Conservation (phyloP, 2,113 vertebrate genomes). For the Engystomops pustulosus region DNA sequence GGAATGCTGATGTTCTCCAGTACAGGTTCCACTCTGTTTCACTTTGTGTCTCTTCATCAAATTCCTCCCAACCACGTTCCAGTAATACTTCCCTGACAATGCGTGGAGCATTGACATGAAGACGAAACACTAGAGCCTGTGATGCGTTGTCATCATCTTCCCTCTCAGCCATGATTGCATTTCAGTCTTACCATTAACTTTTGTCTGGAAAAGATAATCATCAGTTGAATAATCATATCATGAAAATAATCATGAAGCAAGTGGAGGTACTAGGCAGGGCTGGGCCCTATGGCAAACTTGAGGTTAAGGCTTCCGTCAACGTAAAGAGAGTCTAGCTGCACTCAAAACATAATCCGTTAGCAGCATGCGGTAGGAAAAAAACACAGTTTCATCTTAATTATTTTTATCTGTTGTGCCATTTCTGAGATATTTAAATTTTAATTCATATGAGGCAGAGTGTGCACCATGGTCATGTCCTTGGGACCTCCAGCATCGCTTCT, state of each 20-base stretch:
- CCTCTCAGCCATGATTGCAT: constrained; percentile 33
- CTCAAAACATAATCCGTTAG: too few species aligned
- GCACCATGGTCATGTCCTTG: too few species aligned
- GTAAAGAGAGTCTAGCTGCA: too few species aligned
- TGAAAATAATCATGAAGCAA: not conserved
- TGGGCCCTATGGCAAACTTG: too few species aligned
- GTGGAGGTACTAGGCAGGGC: too few species aligned
- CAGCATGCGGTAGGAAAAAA: too few species aligned
- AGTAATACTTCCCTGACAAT: constrained; percentile 79
- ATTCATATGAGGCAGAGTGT: too few species aligned
- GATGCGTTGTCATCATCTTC: not conserved
- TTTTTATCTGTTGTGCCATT: too few species aligned
- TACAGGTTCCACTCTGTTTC: constrained; percentile 79
- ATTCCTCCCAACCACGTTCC: constrained; percentile 79
- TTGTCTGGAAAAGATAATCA: constrained; percentile 23
- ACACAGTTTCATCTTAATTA: too few species aligned
- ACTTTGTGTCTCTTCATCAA: constrained; percentile 65
- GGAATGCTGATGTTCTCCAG: constrained; percentile 75
- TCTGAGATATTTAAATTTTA: too few species aligned
- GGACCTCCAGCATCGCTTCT: too few species aligned
- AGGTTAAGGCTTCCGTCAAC: too few species aligned
- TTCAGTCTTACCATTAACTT: not conserved
- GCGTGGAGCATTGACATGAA: constrained; percentile 69
- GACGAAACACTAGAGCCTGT: constrained; percentile 73
- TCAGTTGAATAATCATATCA: not conserved